Evolutionary conservation across 2,797 vertebrate genomes (phyloP).

Genomic region (Iguana delicatissima): DNA sequence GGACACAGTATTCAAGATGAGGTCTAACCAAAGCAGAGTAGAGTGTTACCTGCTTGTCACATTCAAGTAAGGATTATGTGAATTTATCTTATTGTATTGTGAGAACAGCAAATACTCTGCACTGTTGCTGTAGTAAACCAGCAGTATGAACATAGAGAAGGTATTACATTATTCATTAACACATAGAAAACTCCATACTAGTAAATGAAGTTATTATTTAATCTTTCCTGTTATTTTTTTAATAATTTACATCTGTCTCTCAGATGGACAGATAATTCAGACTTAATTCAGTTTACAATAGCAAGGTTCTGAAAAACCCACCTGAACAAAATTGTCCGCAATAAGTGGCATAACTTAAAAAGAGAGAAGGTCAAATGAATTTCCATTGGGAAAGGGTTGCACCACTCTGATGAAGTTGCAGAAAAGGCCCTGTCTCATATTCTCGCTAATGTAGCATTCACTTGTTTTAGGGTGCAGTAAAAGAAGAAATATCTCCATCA

Average conservation of each 20-base stretch:
- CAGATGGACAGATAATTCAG: not conserved
- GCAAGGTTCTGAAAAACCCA: not conserved
- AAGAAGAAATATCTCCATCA: too few species aligned
- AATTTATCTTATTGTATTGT: not conserved
- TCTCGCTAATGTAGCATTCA: too few species aligned
- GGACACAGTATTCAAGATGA: too few species aligned
- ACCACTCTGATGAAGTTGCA: not conserved
- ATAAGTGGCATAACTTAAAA: not conserved
- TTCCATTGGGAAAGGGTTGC: not conserved
- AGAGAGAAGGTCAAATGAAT: not conserved
- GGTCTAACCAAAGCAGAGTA: too few species aligned
- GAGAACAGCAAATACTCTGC: not conserved
- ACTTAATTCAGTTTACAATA: not conserved
- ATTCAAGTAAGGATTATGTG: not conserved
- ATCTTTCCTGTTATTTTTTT: not conserved
- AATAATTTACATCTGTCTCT: not conserved
- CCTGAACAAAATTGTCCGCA: not conserved
- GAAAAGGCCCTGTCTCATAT: not conserved
- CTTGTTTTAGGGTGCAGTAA: too few species aligned
- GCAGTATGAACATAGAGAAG: not conserved
- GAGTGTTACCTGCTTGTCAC: not conserved
- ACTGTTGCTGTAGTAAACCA: slow-evolving; percentile 5
- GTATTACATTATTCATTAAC: not conserved
- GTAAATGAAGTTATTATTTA: not conserved
- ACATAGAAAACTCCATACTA: not conserved